Evolutionary conservation across 2,888 invertebrate genomes (phyloP).

Genomic region (Macaria liturata): DNA sequence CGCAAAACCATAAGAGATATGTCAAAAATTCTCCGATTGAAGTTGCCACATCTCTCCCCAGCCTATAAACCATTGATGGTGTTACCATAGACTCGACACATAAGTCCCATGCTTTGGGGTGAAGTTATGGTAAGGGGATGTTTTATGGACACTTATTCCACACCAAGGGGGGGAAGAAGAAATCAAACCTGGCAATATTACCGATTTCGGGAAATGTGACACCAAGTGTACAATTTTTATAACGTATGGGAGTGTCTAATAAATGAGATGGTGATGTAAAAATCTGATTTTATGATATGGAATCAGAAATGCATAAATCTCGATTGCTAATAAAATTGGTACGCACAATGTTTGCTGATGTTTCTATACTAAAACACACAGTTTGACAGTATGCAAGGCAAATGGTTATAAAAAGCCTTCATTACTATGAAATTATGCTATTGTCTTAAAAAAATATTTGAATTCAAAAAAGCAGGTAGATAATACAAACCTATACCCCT

Average conservation of each 20-base stretch:
- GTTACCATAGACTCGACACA: slow-evolving; percentile 33
- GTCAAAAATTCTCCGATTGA: neutral
- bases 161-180: slow-evolving; percentile 41
- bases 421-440: no score
- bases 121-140: slow-evolving; percentile 66
- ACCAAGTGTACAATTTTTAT: slow-evolving; percentile 14
- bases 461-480: no score
- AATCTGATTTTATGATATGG: slow-evolving; percentile 6
- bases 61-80: slow-evolving; percentile 40
- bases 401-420: no score
- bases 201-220: slow-evolving; percentile 24
- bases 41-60: slow-evolving; percentile 28
- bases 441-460: no score
- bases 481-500: no score
- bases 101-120: slow-evolving; percentile 48
- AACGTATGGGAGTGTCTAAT: slow-evolving; percentile 2
- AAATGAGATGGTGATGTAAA: slow-evolving; percentile 11
- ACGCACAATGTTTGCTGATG: slow-evolving; percentile 5
- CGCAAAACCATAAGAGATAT: neutral
- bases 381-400: no score
- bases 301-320: slow-evolving; percentile 14
- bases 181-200: slow-evolving; percentile 29
- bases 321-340: neutral
- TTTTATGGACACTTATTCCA: slow-evolving; percentile 73
- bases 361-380: neutral